These are phyloP conservation scores for Hoplodrina blanda DNA, from an alignment of 2,888 invertebrate genomes.

Conservation along the genomic window DNA sequence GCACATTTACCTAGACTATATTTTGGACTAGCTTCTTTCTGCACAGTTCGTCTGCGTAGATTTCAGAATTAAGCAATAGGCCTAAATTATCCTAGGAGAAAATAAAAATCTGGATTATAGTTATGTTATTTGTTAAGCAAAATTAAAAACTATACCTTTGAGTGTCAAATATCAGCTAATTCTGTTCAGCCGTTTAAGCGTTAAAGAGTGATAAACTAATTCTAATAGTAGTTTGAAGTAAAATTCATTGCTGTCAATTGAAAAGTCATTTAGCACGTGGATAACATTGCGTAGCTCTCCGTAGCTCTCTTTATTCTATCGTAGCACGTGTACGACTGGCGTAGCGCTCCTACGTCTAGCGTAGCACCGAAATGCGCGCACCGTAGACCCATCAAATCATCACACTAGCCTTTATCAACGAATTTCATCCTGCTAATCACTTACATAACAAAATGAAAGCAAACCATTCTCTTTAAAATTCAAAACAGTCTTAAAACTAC, in stretches of 20 bases:
- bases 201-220: too few relatives aligned
- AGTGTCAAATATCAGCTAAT: too few relatives aligned
- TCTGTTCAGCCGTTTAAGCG: too few relatives aligned
- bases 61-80: too few relatives aligned
- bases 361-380: background rate
- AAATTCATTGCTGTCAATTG: background rate
- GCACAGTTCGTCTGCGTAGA: too few relatives aligned
- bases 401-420: too few relatives aligned
- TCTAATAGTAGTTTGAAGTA: too few relatives aligned
- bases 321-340: conserved; percentile 15
- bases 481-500: background rate
- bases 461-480: background rate
- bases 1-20: background rate
- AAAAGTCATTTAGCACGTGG: background rate
- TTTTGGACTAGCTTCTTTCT: background rate
- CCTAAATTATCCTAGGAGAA: too few relatives aligned
- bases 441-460: background rate
- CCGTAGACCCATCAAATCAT: background rate
- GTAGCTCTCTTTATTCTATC: background rate
- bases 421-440: background rate
- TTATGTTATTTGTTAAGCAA: too few relatives aligned
- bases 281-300: background rate
- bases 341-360: background rate
- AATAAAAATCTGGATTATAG: too few relatives aligned
- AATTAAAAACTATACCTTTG: too few relatives aligned